Evolutionary conservation across 2,888 invertebrate genomes (phyloP), one percentile per base, ranked within the genome.

Genomic region (Parnassius apollo): DNA sequence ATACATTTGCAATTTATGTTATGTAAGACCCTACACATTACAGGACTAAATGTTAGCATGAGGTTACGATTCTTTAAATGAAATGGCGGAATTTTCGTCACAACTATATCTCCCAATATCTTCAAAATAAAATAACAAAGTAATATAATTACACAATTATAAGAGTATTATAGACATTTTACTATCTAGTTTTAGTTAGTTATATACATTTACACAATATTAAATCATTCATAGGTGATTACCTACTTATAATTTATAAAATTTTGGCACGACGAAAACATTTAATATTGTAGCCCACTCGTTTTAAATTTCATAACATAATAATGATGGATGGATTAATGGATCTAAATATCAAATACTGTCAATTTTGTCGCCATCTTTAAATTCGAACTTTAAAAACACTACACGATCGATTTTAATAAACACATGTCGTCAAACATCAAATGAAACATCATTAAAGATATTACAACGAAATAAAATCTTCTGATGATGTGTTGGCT

Each of bases 151-250:
- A 45, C 55, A 59, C 59, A 59, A 59, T 65, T 65, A 66, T 52
- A 59, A 62, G 65, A 69, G 54, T 65, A 69, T 65, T 65, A 69
- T 65, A 66, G 67, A 69, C 59, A 66, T 66, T 66, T 70, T 65
- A 66, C 64, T 69, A 66, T 50, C 69, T 72, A 73, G 11, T 2
- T 54, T 54, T 66, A 62, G 56, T 62, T 65, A 64, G 65, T 65
- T 72, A 73, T 68, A 66, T 70, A 71, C 67, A 71, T 68, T 68
- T 66, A 68, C 62, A 67, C 60, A 60, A 50, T 58, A 57, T 57
- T 66, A 66, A 66, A 67, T 64, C 61, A 70, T 66, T 62, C 35
- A 64, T 68, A 66, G 49, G 52, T 66, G 63, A 45, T 42, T 58
- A 61, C 22, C 46, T 58, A 57, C 54, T 58, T 46, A 62, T 55